Base-by-base conservation (phyloP, 2,113 vertebrate genomes). In the Mionectes macconnelli region DNA sequence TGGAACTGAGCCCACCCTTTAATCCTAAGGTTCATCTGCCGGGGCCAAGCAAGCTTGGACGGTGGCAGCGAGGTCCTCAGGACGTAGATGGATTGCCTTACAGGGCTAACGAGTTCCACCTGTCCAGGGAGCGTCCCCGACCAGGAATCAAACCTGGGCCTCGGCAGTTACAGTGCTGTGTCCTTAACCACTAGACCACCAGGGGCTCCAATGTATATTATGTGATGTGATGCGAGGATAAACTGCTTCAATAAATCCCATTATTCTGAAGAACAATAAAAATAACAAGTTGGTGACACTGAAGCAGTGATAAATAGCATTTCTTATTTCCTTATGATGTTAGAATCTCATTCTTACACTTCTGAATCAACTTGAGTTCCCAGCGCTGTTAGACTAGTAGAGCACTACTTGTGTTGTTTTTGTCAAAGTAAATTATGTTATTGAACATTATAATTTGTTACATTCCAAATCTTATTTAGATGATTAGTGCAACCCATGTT, bases 221-320 rank as follows among this genome's bases (percentile, higher is more conserved):
- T n/a, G n/a, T n/a, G n/a, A n/a, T n/a, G 70, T 59, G 86, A 96
- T 81, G 89, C 33, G 63, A 94, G 94, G 79, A 97, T 84, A 91
- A 94, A 97, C 89, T 86, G 55, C 87, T 95, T 94, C 90, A 88
- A 92, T 96, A 93, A 97, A 96, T 87, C 62, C 85, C 67, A 90
- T 96, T 96, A 94, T 95, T 94, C 72, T 90, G 84, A 96, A 94
- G 47, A 97, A 96, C 92, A 97, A 95, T 96, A 97, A 97, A 95
- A 97, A 93, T 94, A 96, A 86, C 92, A 97, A 96, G 67, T 80
- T 79, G 52, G 28, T 96, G 94, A 95, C 73, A 92, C 60, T 47
- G 35, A 86, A 89, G 85, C 62, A 33, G 31, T 95, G 94, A 97
- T 92, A 97, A 96, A 96, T 90, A 85, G 28, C 72, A 56, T 62